phyloP scores from a whole-genome alignment of 2,888 invertebrate genomes.

The Anorthoa munda region DNA sequence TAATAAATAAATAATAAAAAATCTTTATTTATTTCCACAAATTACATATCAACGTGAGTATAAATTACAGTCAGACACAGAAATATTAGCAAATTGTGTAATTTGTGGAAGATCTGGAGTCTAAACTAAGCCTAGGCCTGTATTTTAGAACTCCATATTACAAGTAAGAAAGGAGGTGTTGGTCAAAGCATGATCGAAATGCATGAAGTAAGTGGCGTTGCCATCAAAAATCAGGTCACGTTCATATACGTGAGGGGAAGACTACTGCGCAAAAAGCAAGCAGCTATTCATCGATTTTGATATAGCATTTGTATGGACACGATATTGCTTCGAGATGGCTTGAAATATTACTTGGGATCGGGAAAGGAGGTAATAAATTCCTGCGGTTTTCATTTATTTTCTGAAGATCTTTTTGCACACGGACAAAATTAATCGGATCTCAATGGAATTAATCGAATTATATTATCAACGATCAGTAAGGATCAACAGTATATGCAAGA shows the following conservation, averaged over 20 bases:
- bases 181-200: slow-evolving; percentile 34
- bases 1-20: too few relatives aligned
- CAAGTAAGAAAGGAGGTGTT: slow-evolving; percentile 14
- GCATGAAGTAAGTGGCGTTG: slow-evolving; percentile 24
- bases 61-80: too few relatives aligned
- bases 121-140: too few relatives aligned
- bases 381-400: slow-evolving; percentile 25
- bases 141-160: too few relatives aligned
- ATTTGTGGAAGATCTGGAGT: too few relatives aligned
- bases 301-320: slow-evolving; percentile 29
- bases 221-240: slow-evolving; percentile 57
- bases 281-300: slow-evolving; percentile 48
- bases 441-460: background rate
- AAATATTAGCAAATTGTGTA: too few relatives aligned
- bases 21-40: too few relatives aligned
- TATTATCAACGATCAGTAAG: background rate
- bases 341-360: slow-evolving; percentile 15
- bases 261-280: slow-evolving; percentile 52
- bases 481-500: background rate
- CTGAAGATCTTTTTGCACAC: background rate
- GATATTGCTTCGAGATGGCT: slow-evolving; percentile 1
- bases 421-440: too few relatives aligned
- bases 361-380: slow-evolving; percentile 12
- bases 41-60: too few relatives aligned
- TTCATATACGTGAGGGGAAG: slow-evolving; percentile 29